These are phyloP conservation scores for Gallinago nigripennis DNA, from an alignment of 2,797 vertebrate genomes.

Conservation along the genomic window DNA sequence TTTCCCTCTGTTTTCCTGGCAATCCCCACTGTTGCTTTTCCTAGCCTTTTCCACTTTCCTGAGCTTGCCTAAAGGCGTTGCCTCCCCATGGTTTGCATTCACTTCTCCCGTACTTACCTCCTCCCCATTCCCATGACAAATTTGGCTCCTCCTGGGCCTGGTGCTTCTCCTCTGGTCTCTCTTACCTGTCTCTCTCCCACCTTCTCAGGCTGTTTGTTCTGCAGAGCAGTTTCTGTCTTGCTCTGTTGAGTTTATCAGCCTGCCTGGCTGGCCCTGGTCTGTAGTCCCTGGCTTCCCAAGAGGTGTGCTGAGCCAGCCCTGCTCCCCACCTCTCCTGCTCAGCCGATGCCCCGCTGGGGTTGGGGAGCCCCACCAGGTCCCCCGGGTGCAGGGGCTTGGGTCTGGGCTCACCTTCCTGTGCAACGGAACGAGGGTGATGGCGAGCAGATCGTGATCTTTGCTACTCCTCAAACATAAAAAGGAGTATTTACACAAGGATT, in stretches of 20 bases:
- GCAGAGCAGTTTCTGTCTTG: not conserved
- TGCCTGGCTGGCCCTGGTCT: not conserved
- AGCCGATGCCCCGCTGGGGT: not conserved
- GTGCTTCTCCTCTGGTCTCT: not conserved
- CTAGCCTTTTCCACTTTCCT: not conserved
- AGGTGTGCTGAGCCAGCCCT: not conserved
- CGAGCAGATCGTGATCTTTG: not conserved
- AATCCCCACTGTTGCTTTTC: not conserved
- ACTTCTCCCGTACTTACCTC: not conserved
- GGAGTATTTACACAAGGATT: not conserved
- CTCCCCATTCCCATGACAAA: not conserved
- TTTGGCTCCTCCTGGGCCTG: not conserved
- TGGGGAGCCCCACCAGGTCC: not conserved
- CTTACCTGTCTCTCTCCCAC: accelerated
- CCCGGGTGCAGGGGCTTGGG: accelerated
- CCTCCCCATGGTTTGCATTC: not conserved
- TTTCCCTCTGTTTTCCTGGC: not conserved
- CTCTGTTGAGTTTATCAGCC: not conserved
- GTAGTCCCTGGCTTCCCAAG: not conserved
- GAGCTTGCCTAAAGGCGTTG: not conserved
- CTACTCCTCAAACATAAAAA: not conserved
- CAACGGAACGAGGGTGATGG: accelerated
- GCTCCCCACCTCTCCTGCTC: not conserved
- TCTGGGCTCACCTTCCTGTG: not conserved
- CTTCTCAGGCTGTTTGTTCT: not conserved